A percentile compares a stretch with the other conserved stretches of the same genome.
Evolutionary conservation across 2,888 invertebrate genomes (phyloP).

Genomic region (Unio delphinus): DNA sequence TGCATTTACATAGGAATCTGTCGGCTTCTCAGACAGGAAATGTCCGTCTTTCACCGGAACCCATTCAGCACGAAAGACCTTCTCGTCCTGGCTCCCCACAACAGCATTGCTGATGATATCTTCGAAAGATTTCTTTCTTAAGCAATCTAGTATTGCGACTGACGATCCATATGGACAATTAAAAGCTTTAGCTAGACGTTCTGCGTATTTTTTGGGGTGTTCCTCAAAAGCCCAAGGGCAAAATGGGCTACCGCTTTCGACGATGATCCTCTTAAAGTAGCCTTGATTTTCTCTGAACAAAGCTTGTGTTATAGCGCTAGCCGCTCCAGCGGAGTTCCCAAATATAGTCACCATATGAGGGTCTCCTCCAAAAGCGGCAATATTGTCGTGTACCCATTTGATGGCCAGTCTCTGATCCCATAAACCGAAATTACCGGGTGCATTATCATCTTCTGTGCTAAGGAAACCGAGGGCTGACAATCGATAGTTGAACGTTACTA

Average conservation of each 20-base stretch:
- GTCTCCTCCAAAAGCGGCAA: slow-evolving; percentile 77
- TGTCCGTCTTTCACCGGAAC: slow-evolving; percentile 93
- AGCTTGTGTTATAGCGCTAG: slow-evolving; percentile 82
- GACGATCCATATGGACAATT: slow-evolving; percentile 79
- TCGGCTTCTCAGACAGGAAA: slow-evolving; percentile 83
- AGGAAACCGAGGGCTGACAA: slow-evolving; percentile 53
- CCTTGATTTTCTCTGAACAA: slow-evolving; percentile 91
- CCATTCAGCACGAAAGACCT: slow-evolving; percentile 48
- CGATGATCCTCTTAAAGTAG: slow-evolving; percentile 83
- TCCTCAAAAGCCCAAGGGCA: slow-evolving; percentile 93
- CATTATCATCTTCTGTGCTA: slow-evolving; percentile 34
- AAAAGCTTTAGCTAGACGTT: slow-evolving; percentile 86
- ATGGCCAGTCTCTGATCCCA: slow-evolving; percentile 95
- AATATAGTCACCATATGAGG: slow-evolving; percentile 93
- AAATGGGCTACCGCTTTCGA: slow-evolving; percentile 92
- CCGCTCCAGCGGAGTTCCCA: slow-evolving; percentile 96
- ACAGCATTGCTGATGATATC: slow-evolving; percentile 28
- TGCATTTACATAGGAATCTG: slow-evolving; percentile 9
- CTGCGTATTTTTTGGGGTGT: slow-evolving; percentile 83
- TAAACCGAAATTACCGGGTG: slow-evolving; percentile 77
- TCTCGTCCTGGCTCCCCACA: slow-evolving; percentile 45
- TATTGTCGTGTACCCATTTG: slow-evolving; percentile 69
- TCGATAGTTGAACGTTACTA: slow-evolving; percentile 51
- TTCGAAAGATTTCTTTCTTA: slow-evolving; percentile 72
- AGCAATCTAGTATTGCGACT: slow-evolving; percentile 82